Base-by-base conservation (phyloP, 2,888 invertebrate species). In the Pyrrhosoma nymphula region DNA sequence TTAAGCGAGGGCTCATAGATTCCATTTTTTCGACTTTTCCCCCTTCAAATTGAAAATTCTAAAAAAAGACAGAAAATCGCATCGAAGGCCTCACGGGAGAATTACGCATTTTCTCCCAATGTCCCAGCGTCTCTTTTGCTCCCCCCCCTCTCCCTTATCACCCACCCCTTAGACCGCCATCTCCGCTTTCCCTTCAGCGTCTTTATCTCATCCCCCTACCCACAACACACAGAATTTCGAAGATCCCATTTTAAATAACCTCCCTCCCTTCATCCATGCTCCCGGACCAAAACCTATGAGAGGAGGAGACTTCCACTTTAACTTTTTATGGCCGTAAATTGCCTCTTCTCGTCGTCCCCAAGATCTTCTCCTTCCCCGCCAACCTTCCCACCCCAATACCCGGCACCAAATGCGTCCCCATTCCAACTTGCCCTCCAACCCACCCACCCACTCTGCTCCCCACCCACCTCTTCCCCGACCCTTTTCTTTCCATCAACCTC, bases 311-410 rank as follows among this genome's bases (percentile, higher is more conserved):
- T 47, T 75, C 91, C 91, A 91, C 91, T 75, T 93, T 75, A 93
- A 93, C 93, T 93, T 93, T 82, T 93, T 93, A 93, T 93, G 93
- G 93, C 93, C 35, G 69, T 47, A 93, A 75, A 93, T 93, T 93
- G 93, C 93, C 47, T 75, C 93, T 93, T 82, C 47, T 69, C 47
- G 39, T 69, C 47, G 14, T 90, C 69, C 63, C 93, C 23, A 47
- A 60, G 35, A 60, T 39, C 63, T 8, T 14, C 23, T 30, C 30
- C 30, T 35, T 56, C 20, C 30, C 90, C 20, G 63, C 91, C 35
- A 35, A 56, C 56, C n/a, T 56, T 23, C 63, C 90, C 35, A 56
- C 56, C 56, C 55, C 18, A 0, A 14, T 35, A 35, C 18, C 30
- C 82, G 18, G 35, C 35, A 35, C 18, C 35, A 35, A 30, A 18